Base-by-base conservation (phyloP, 2,888 invertebrate genomes). In the Machimus rusticus region DNA sequence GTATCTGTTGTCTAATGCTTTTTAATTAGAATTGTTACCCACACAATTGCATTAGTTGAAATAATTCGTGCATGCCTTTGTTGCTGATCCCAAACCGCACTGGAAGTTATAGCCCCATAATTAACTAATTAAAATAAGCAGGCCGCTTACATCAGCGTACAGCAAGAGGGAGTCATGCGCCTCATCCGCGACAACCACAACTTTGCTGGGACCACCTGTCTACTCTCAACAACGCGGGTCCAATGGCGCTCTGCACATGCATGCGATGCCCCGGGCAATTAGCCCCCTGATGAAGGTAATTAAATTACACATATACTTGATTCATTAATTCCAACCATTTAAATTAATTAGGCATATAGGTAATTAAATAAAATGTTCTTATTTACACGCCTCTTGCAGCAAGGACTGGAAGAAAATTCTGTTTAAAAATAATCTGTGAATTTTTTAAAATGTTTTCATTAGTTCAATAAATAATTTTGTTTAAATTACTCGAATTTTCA, bases 151-250 rank as follows among this genome's bases (percentile, higher is more conserved):
- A 90, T 93, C 92, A 14, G 91, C 92, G 88, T 95, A 94, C 91
- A 94, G 94, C 90, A 96, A 96, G 92, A 94, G 96, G 88, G 97
- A 97, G 92, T 96, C 96, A 5, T 95, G 96, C 89, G 95, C 96
- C 19, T 96, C 96, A 87, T 96, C 97, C 92, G 95, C 95, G 87
- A 96, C 96, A 57, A 96, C 96, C 87, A 96, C 96, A 16, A 96
- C 96, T 5, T 93, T 96, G 89, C 94, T 96, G 89, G 94, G 94
- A 34, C 92, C 92, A 74, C 93, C 87, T 89, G 91, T 90, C 86
- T 91, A 90, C 89, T 90, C 89, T 85, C 90, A 90, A 90, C 92
- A 92, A 88, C 92, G 92, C 19, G 92, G 92, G 85, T 92, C 93
- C 34, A 93, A 92, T 89, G 92, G 92, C 88, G 91, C 92, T 57